Conservation (phyloP, 23 tunicate genomes). For the Ciona savignyi region DNA sequence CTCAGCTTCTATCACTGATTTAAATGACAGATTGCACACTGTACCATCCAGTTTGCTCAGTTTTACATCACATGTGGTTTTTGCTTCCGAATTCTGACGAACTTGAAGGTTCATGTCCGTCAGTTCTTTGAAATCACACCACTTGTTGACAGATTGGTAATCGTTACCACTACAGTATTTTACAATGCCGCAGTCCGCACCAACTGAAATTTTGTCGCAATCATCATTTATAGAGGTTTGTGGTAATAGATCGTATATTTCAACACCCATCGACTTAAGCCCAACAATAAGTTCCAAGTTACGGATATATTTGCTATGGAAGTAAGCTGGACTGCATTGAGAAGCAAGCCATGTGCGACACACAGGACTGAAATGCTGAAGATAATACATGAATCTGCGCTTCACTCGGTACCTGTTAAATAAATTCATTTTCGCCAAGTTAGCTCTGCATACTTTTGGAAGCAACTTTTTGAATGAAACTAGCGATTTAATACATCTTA, state of each 20-base stretch:
- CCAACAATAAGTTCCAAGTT: conserved; percentile 45
- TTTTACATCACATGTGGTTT: conserved; percentile 9
- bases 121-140: conserved; percentile 66
- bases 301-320: conserved; percentile 43
- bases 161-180: conserved; percentile 5
- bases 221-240: conserved; percentile 1
- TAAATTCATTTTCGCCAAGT: conserved; percentile 25
- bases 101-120: conserved; percentile 42
- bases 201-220: conserved; percentile 22
- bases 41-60: conserved; percentile 55
- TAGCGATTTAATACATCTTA: conserved; percentile 5
- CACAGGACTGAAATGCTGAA: conserved; percentile 29
- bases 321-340: conserved; percentile 9
- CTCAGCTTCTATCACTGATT: conserved; percentile 37
- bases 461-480: conserved; percentile 44
- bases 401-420: conserved; percentile 27
- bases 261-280: conserved; percentile 13
- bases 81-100: neutral
- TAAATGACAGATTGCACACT: conserved; percentile 15
- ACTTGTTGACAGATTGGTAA: conserved; percentile 15
- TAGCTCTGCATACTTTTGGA: conserved; percentile 10
- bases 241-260: conserved; percentile 25
- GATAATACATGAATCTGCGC: conserved; percentile 40
- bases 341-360: conserved; percentile 26
- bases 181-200: conserved; percentile 52